These are phyloP conservation scores for Lerista edwardsae DNA, from an alignment of 2,797 vertebrate species.

Conservation along the genomic window DNA sequence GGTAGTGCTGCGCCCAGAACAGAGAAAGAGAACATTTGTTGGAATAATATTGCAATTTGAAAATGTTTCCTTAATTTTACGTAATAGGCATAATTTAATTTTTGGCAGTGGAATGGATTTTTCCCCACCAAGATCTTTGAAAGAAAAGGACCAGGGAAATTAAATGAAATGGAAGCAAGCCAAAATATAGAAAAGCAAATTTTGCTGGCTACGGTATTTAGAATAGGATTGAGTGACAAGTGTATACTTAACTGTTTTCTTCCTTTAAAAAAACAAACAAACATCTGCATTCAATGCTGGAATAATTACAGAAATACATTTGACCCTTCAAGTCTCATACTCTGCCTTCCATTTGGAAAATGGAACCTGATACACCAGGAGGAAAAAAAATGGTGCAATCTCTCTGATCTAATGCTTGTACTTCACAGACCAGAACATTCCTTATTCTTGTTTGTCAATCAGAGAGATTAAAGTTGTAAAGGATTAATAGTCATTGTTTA, in stretches of 20 bases:
- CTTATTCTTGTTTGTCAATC: neutral
- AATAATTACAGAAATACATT: constrained; percentile 24
- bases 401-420: constrained; percentile 6
- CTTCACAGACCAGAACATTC: neutral
- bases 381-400: neutral
- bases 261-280: neutral
- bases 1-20: constrained; percentile 42
- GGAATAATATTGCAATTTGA: constrained; percentile 55
- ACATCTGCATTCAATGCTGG: neutral
- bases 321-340: neutral
- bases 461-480: neutral
- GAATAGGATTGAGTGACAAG: neutral
- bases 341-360: neutral
- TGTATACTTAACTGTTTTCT: constrained; percentile 9
- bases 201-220: constrained; percentile 46
- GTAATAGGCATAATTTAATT: constrained; percentile 57
- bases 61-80: constrained; percentile 50
- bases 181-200: constrained; percentile 23
- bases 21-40: constrained; percentile 43
- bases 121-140: constrained; percentile 44
- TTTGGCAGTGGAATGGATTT: constrained; percentile 42
- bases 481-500: neutral
- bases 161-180: constrained; percentile 37
- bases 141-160: constrained; percentile 50
- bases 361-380: neutral